These are phyloP conservation scores for Mimas tiliae DNA, from an alignment of 2,888 invertebrate species.

Conservation along the genomic window DNA sequence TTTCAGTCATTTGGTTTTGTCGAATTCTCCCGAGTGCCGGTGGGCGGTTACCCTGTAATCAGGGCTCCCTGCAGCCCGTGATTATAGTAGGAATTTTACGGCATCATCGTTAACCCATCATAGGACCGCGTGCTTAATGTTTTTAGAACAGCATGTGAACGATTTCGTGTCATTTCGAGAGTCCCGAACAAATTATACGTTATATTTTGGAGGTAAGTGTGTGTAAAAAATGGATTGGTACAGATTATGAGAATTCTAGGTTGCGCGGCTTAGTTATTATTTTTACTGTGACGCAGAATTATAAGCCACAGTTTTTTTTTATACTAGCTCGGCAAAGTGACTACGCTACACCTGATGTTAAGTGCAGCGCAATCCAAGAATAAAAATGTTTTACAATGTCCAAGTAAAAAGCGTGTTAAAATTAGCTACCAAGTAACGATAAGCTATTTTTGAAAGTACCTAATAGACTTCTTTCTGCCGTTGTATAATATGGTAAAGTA, in stretches of 20 bases:
- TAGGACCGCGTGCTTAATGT: slow-evolving; percentile 69
- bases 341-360: no score
- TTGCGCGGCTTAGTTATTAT: no score
- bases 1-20: slow-evolving; percentile 49
- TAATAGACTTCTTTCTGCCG: no score
- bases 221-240: slow-evolving; percentile 52
- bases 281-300: no score
- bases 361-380: no score
- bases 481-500: no score
- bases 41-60: slow-evolving; percentile 82
- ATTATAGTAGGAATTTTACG: slow-evolving; percentile 78
- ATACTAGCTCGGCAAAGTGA: no score
- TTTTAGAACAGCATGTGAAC: slow-evolving; percentile 54
- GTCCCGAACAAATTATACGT: slow-evolving; percentile 48
- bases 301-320: no score
- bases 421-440: no score
- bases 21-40: slow-evolving; percentile 55
- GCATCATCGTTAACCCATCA: slow-evolving; percentile 78
- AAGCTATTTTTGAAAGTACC: no score
- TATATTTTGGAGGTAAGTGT: slow-evolving; percentile 63
- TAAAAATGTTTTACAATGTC: no score
- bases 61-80: slow-evolving; percentile 60
- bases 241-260: not conserved
- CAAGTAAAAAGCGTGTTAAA: no score
- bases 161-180: slow-evolving; percentile 74